These are phyloP conservation scores for Delia radicum DNA, from an alignment of 1,140 invertebrate genomes.

Conservation along the genomic window DNA sequence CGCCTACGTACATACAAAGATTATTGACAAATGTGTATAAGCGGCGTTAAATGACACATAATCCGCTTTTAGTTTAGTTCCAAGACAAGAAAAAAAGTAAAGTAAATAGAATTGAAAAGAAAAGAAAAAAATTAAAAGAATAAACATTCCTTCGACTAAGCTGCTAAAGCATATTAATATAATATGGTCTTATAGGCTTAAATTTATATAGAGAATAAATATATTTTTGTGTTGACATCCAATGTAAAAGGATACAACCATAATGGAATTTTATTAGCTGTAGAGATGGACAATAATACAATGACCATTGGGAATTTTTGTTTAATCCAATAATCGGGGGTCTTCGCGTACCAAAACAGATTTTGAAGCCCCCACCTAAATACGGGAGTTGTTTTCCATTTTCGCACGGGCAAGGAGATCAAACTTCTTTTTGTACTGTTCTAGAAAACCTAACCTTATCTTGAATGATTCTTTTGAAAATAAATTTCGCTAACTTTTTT, in stretches of 20 bases:
- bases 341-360: too few species aligned
- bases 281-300: too few species aligned
- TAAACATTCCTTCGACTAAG: background rate
- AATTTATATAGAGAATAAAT: background rate
- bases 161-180: slow-evolving; percentile 15
- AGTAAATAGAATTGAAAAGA: background rate
- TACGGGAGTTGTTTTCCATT: too few species aligned
- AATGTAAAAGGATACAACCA: background rate
- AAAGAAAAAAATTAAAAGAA: background rate
- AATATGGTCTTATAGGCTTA: slow-evolving; percentile 5
- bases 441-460: too few species aligned
- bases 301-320: too few species aligned
- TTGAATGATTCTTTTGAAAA: too few species aligned
- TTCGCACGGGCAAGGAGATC: too few species aligned
- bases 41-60: slow-evolving; percentile 19
- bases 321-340: too few species aligned
- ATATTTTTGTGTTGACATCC: background rate
- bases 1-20: background rate
- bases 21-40: slow-evolving; percentile 16
- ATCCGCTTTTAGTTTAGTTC: slow-evolving; percentile 10
- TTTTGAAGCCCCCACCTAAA: too few species aligned
- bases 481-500: too few species aligned
- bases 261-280: too few species aligned
- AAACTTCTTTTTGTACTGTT: too few species aligned
- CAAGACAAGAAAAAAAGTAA: background rate